Evolutionary conservation across 2,797 vertebrate genomes (phyloP), one percentile per base, ranked within the genome.

Genomic region (Tympanoctomys barrerae): DNA sequence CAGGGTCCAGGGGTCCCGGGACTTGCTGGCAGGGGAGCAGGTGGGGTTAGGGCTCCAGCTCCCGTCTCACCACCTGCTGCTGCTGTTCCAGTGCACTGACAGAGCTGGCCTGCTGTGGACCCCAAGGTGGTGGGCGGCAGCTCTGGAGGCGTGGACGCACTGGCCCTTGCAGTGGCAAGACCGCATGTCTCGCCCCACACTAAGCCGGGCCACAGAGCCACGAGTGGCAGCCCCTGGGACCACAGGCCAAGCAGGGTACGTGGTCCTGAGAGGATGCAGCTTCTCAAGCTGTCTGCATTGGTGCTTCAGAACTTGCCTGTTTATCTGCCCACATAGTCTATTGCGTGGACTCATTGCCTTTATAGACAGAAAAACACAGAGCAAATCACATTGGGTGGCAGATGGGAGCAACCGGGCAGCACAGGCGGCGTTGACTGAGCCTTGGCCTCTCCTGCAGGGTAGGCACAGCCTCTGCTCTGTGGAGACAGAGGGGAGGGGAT

Each of bases 1-100:
- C 16, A 46, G 59, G 36, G 66, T 14, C 31, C 31, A 13, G 14
- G 31, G 42, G 2, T 19, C 31, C 42, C 2, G 1, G 28, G 64
- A 28, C 26, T 13, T 8, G 7, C 11, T 54, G 4, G 4, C 2
- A 24, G n/a, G 19, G n/a, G 26, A 21, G 28, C 31, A 16, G 78
- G 22, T 0, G 1, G n/a, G 7, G 0, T 1, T 21, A 22, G 33
- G 70, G 42, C 12, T 70, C 39, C 5, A 12, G 22, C n/a, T 5
- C 42, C 28, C 19, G 9, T n/a, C 42, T 19, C 13, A 9, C 8
- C 21, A 16, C 4, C 42, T 18, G 59, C 82, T 12, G 31, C 26
- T 4, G n/a, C 21, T n/a, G 9, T 64, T 73, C 66, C 42, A 9
- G 24, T 46, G 2, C 16, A 22, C 18, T 36, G 33, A 24, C 18